Base-by-base conservation (phyloP, 2,888 invertebrate genomes). In the Agrochola litura region DNA sequence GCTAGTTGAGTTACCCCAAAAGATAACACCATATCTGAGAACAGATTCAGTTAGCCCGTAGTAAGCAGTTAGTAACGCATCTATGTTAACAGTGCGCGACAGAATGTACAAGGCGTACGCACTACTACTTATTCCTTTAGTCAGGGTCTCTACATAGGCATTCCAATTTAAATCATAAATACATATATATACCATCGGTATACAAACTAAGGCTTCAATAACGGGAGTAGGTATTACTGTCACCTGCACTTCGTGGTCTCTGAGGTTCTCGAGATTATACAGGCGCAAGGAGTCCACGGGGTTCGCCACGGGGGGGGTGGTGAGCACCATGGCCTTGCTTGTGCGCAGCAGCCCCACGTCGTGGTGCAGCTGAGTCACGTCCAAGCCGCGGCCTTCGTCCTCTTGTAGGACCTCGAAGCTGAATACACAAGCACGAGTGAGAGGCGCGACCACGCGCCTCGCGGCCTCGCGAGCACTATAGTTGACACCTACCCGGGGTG, bases 281-380 rank as follows among this genome's bases (percentile, higher is more conserved):
- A 77, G 75, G 30, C 83, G 82, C 89, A 94, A 76, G 30, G 88
- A 79, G 22, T 66, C 22, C n/a, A 92, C 80, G 60, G 92, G 84
- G 54, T 84, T 82, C 22, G 75, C 73, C 63, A 68, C 74, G 8
- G 85, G 86, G 46, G 86, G 54, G 25, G 79, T 25, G 64, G 67
- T 72, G 25, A 94, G 90, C 56, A 1, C 25, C 92, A 95, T 94
- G 79, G 84, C 88, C 52, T 73, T 73, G 68, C 92, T 92, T 82
- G 95, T 93, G 77, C 94, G 92, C 88, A 95, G 92, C 87, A 96
- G 92, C 6, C 95, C 96, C 86, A 96, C 92, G 91, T 96, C 96
- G 91, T 96, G 93, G 84, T 94, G 93, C 86, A 96, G 93, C 85
- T 89, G 66, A 74, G 93, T 91, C 88, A 96, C 95, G 90, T 96